Conservation (phyloP, 2,113 vertebrate genomes). For the Willisornis vidua region DNA sequence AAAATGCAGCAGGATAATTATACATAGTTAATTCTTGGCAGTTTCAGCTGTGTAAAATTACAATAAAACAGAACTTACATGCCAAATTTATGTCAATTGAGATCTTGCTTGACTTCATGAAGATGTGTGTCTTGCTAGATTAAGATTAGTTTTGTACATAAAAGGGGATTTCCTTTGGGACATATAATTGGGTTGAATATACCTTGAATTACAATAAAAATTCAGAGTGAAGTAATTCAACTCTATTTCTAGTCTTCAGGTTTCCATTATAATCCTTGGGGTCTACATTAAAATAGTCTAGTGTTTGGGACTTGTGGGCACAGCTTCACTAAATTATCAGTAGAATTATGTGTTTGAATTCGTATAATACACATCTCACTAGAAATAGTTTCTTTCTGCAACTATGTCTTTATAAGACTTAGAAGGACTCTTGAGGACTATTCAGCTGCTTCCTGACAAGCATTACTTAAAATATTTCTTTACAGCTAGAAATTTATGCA, state of each 20-base stretch:
- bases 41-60: neutral
- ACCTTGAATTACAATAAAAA: neutral
- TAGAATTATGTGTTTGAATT: conserved; percentile 3
- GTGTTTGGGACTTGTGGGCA: neutral
- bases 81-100: neutral
- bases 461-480: conserved; percentile 18
- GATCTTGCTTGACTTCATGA: neutral
- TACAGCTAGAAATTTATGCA: conserved; percentile 44
- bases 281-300: neutral
- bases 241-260: neutral
- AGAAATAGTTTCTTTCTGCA: neutral
- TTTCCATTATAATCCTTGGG: neutral
- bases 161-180: neutral
- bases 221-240: neutral
- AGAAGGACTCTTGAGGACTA: conserved; percentile 9
- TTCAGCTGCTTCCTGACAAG: conserved; percentile 26
- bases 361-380: neutral
- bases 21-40: neutral
- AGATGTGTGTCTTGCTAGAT: neutral
- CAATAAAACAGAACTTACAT: neutral
- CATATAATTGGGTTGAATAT: neutral
- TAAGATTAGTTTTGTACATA: neutral
- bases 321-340: neutral
- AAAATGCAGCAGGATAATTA: neutral
- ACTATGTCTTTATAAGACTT: neutral